These are phyloP conservation scores for Metopolophium dirhodum DNA, from an alignment of 1,140 invertebrate genomes.

Conservation along the genomic window DNA sequence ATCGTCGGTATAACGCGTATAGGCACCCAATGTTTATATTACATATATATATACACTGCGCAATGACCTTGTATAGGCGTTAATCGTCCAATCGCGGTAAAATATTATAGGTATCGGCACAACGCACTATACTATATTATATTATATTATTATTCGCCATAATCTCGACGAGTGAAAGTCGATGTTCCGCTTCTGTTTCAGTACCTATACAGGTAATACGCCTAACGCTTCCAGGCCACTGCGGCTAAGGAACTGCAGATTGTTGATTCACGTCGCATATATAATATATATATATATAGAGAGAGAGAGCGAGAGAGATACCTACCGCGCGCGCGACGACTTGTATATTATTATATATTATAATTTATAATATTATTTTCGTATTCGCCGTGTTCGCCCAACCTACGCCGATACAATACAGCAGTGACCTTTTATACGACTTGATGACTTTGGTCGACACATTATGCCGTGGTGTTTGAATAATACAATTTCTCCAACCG, in stretches of 20 bases:
- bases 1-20: not conserved
- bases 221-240: not conserved
- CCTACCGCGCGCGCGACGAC: not conserved
- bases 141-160: not conserved
- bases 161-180: conserved; percentile 18
- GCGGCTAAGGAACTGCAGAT: not conserved
- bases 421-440: not conserved
- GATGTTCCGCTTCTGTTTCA: conserved; percentile 24
- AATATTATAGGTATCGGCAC: not conserved
- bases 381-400: not conserved
- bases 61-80: not conserved
- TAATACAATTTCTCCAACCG: not conserved
- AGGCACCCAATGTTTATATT: not conserved
- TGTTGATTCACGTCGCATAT: not conserved
- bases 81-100: not conserved
- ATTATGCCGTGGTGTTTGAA: not conserved
- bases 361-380: not conserved
- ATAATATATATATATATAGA: no score
- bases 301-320: no score
- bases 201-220: not conserved
- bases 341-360: not conserved
- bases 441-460: conserved; percentile 26
- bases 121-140: not conserved
- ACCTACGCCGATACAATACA: not conserved
- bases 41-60: not conserved